phyloP scores from a whole-genome alignment of 2,888 invertebrate genomes.

The Psylliodes chrysocephalus region DNA sequence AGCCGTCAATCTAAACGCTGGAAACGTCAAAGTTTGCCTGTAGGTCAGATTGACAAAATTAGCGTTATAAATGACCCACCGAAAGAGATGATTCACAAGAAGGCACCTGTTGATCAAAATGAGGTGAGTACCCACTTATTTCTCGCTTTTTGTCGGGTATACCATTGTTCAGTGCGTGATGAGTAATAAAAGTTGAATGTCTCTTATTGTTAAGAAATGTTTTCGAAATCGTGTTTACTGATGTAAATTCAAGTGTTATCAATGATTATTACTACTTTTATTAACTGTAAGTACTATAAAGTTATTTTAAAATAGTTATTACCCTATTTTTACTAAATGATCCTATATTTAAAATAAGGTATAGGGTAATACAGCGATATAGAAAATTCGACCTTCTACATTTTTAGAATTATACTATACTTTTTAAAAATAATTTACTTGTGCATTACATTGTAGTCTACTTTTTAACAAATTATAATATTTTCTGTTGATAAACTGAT shows the following conservation, averaged over 20 bases:
- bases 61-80: conserved; percentile 3
- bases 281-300: too few relatives aligned
- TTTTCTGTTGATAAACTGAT: too few relatives aligned
- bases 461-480: too few relatives aligned
- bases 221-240: not conserved
- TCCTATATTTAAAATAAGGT: not conserved
- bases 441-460: too few relatives aligned
- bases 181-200: conserved; percentile 22
- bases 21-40: conserved; percentile 29
- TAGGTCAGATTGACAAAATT: not conserved
- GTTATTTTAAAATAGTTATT: too few relatives aligned
- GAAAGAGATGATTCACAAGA: conserved; percentile 8
- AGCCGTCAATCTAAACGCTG: conserved; percentile 43
- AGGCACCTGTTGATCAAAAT: conserved; percentile 15
- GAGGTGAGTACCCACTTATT: conserved; percentile 25
- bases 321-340: not conserved
- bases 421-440: too few relatives aligned
- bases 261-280: too few relatives aligned
- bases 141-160: not conserved
- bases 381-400: not conserved
- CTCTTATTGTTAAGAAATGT: conserved; percentile 10
- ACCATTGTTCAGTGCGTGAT: conserved; percentile 7
- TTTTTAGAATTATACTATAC: too few relatives aligned
- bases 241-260: not conserved
- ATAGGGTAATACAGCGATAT: not conserved